Evolutionary conservation across 2,113 vertebrate genomes (phyloP), one percentile per base, ranked within the genome.

Genomic region (Chaenocephalus aceratus): DNA sequence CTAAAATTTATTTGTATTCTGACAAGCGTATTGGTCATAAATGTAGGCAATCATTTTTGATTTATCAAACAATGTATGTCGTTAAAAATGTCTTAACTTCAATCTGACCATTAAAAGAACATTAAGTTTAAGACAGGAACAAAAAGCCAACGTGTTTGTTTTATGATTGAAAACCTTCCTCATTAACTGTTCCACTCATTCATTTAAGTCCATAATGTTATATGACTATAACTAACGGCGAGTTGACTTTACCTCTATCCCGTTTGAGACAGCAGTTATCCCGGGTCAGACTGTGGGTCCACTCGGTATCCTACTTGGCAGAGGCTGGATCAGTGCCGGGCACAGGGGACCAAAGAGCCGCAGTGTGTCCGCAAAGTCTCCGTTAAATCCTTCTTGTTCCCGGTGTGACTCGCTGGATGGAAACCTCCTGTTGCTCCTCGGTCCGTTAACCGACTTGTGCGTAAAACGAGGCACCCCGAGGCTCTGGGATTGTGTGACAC

Each of bases 341-440:
- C 3, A 10, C 18, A 44, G 21, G 21, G 54, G 36, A 10, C 2
- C 12, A 16, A 8, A 44, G 4, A 77, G 56, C 49, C 6, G 18
- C 12, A 11, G 18, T 26, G 8, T 21, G 63, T 15, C 11, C 49
- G 2, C 16, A 14, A 26, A 4, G 51, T 52, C 45, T 46, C 62
- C n/a, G 51, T 57, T 72, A 75, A 45, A 66, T 57, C 80, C 62
- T 16, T 3, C 10, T 46, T 2, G 49, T 3, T 57, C 51, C 36
- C 65, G 23, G 51, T 16, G n/a, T 12, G 65, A 56, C 10, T 58
- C 7, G 59, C 15, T 16, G 18, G 12, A 30, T 69, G 5, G 21
- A 67, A 77, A 65, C 74, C 84, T 82, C 87, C 90, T 88, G 91
- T 86, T 92, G 91, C 85, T 61, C 58, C 53, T 36, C 6, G 3